phyloP scores from a whole-genome alignment of 2,113 vertebrate genomes.

The Narcine bancroftii region DNA sequence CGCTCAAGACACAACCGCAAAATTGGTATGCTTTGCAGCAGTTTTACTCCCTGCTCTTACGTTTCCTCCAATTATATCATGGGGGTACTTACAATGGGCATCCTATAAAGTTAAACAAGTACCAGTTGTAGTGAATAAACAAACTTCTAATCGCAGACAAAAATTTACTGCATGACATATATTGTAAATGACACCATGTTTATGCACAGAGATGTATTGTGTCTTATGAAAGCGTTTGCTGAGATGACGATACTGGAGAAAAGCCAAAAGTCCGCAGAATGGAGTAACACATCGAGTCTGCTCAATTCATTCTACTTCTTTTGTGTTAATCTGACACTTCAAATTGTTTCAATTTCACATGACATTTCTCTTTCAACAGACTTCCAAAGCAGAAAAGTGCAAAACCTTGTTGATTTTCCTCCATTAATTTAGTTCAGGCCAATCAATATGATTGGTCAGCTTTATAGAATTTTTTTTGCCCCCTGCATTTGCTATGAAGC shows the following conservation, averaged over 20 bases:
- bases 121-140: conserved; percentile 1
- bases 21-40: background rate
- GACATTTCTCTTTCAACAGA: background rate
- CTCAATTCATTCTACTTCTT: conserved; percentile 7
- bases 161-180: background rate
- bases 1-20: background rate
- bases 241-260: conserved; percentile 2
- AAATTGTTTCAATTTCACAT: background rate
- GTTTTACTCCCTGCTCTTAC: background rate
- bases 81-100: background rate
- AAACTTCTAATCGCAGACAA: background rate
- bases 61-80: background rate
- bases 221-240: conserved; percentile 1
- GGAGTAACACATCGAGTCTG: background rate
- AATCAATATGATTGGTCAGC: background rate
- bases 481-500: background rate
- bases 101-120: background rate
- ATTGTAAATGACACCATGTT: conserved; percentile 9
- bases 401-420: background rate
- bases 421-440: background rate
- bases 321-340: conserved; percentile 11
- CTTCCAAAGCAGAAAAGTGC: background rate
- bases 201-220: conserved; percentile 23
- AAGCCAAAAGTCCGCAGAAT: conserved; percentile 22
- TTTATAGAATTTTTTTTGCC: too few species aligned